Percentiles rank a stretch among this genome's conserved stretches.
Conservation (phyloP, 2,888 invertebrate genomes). For the Listrodromus nycthemerus region DNA sequence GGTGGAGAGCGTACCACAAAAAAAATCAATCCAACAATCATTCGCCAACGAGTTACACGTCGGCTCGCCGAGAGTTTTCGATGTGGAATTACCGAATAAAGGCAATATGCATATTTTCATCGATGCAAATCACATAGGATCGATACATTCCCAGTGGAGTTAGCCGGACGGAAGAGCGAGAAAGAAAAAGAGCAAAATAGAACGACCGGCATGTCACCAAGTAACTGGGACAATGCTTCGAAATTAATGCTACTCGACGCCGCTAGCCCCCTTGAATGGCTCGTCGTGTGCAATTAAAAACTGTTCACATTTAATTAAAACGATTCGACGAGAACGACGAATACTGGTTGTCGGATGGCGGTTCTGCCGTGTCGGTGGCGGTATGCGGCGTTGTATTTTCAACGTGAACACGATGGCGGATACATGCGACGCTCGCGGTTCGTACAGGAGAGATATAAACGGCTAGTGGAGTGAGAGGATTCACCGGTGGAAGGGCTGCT, state of each 20-base stretch:
- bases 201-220: constrained; percentile 63
- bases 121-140: constrained; percentile 65
- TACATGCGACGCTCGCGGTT: constrained; percentile 30
- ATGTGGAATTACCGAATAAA: constrained; percentile 58
- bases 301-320: constrained; percentile 80
- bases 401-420: constrained; percentile 11
- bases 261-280: constrained; percentile 54
- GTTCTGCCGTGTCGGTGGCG: constrained; percentile 52
- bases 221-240: constrained; percentile 75
- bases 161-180: constrained; percentile 10
- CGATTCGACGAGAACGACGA: constrained; percentile 71
- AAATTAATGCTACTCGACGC: constrained; percentile 75
- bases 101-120: constrained; percentile 62
- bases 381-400: constrained; percentile 36
- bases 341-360: constrained; percentile 29
- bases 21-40: neutral
- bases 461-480: constrained; percentile 53
- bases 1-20: neutral
- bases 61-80: constrained; percentile 45
- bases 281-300: constrained; percentile 76
- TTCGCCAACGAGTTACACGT: neutral
- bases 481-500: constrained; percentile 47
- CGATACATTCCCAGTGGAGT: constrained; percentile 68
- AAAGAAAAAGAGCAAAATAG: constrained; percentile 3
- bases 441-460: constrained; percentile 52